Percentiles rank a stretch among this genome's conserved stretches.
Evolutionary conservation across 2,888 invertebrate species (phyloP).

Genomic region (Dicycla oo): DNA sequence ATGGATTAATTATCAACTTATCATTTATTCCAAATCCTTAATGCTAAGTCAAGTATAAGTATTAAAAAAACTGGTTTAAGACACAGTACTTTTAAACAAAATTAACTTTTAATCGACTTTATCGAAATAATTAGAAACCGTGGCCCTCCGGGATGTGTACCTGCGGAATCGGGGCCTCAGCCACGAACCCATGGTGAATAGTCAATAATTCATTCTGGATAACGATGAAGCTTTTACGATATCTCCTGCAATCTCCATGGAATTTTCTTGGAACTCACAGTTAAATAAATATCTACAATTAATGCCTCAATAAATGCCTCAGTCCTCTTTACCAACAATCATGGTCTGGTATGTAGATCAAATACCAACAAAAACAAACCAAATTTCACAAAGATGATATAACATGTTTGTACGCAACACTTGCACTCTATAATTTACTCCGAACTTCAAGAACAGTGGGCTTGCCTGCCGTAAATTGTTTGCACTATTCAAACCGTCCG

Average conservation of each 20-base stretch:
- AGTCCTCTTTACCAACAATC: not conserved
- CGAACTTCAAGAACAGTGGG: conserved; percentile 43
- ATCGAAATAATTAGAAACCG: too few species aligned
- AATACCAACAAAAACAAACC: conserved; percentile 40
- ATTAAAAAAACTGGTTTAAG: too few species aligned
- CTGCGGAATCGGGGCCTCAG: too few species aligned
- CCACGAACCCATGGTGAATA: not conserved
- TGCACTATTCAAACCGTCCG: conserved; percentile 56
- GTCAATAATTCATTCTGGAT: not conserved
- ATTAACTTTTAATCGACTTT: too few species aligned
- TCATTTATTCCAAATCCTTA: too few species aligned
- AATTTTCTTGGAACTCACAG: not conserved
- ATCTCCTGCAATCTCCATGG: not conserved
- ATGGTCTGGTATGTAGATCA: conserved; percentile 30
- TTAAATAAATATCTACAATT: not conserved
- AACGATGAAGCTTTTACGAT: not conserved
- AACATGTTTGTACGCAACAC: conserved; percentile 47
- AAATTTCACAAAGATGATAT: conserved; percentile 53
- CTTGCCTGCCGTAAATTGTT: conserved; percentile 44
- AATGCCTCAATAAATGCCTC: not conserved
- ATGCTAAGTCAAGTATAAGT: too few species aligned
- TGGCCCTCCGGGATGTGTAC: too few species aligned
- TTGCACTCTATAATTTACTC: conserved; percentile 42
- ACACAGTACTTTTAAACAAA: too few species aligned
- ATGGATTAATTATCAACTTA: too few species aligned